These are phyloP conservation scores for Coendou prehensilis DNA, from an alignment of 2,797 vertebrate species.

Conservation along the genomic window DNA sequence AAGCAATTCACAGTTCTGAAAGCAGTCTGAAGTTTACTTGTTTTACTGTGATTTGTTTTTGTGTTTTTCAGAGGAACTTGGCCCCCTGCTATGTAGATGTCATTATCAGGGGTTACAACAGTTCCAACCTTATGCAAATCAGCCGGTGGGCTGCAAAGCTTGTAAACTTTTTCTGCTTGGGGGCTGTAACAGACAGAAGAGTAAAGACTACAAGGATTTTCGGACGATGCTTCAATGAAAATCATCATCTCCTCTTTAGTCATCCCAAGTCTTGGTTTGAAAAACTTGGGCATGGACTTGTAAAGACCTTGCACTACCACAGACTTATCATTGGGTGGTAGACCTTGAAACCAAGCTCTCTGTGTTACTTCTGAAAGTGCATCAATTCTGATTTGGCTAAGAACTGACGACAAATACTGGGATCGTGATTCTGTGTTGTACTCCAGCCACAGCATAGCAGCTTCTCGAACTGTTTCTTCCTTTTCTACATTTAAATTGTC, in stretches of 20 bases:
- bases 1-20: constrained; percentile 98
- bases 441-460: constrained; percentile 99
- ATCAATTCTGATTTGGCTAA: constrained; percentile 98
- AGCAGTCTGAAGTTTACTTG: constrained; percentile 94
- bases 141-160: constrained; percentile 95
- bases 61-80: constrained; percentile 96
- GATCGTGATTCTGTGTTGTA: constrained; percentile 98
- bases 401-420: constrained; percentile 98
- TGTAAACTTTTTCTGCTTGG: constrained; percentile 99
- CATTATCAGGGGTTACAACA: constrained; percentile 97
- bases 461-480: constrained; percentile 98
- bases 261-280: constrained; percentile 99
- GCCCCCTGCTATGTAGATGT: constrained; percentile 98
- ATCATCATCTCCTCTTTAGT: constrained; percentile 99
- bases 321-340: constrained; percentile 98
- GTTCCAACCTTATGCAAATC: constrained; percentile 98
- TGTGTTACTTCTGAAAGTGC: constrained; percentile 99
- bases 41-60: constrained; percentile 95
- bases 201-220: constrained; percentile 91
- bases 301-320: constrained; percentile 99
- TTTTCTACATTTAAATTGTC: constrained; percentile 99
- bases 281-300: constrained; percentile 99
- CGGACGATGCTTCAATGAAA: constrained; percentile 96
- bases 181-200: constrained; percentile 98
- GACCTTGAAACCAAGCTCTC: constrained; percentile 98